phyloP scores from a whole-genome alignment of 2,797 vertebrate species.

The Babyrousa celebensis region DNA sequence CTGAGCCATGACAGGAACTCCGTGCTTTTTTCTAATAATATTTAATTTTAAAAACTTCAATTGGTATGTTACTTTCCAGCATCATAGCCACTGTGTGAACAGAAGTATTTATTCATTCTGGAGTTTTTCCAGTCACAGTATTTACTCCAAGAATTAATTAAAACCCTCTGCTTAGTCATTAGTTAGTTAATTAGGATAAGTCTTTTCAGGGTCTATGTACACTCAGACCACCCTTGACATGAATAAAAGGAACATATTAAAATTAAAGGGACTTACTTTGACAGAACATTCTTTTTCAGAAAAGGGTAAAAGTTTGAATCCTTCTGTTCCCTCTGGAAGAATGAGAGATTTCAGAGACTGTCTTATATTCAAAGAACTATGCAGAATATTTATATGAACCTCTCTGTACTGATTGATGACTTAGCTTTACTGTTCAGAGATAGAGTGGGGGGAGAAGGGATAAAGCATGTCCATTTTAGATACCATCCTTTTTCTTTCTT shows the following conservation, averaged over 20 bases:
- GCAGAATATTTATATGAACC: not conserved
- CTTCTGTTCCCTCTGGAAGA: not conserved
- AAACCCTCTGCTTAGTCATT: not conserved
- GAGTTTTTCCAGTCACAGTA: not conserved
- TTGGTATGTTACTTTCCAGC: not conserved
- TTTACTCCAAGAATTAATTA: conserved; percentile 12
- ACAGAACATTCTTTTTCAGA: not conserved
- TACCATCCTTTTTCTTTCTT: not conserved
- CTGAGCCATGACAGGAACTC: too few species aligned
- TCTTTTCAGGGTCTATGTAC: not conserved
- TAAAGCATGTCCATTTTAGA: not conserved
- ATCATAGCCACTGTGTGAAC: not conserved
- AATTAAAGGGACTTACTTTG: not conserved
- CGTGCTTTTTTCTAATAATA: not conserved
- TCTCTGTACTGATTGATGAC: not conserved
- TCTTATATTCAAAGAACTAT: not conserved
- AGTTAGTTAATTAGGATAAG: not conserved
- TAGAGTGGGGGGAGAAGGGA: not conserved
- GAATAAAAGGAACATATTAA: conserved; percentile 2
- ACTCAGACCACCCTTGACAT: not conserved
- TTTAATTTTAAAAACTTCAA: conserved; percentile 24
- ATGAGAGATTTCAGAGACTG: not conserved
- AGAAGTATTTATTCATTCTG: not conserved
- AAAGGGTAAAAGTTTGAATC: not conserved
- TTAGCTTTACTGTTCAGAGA: not conserved